Conservation (phyloP, 1,140 invertebrate genomes). For the Formica exsecta region DNA sequence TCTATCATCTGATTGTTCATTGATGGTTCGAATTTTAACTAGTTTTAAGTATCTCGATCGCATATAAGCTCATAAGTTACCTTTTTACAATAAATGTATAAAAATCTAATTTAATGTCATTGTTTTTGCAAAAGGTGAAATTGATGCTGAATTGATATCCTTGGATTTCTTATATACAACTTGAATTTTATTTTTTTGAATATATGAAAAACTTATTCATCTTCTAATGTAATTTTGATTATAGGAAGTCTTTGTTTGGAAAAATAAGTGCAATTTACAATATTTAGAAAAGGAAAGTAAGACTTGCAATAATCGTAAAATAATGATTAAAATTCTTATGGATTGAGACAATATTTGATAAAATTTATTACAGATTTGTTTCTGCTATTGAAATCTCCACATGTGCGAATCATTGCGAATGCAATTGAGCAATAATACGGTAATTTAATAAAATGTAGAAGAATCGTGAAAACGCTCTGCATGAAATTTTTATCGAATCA, state of each 20-base stretch:
- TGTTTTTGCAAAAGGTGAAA: background rate
- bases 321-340: background rate
- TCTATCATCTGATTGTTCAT: slow-evolving; percentile 24
- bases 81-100: slow-evolving; percentile 64
- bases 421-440: background rate
- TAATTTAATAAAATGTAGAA: background rate
- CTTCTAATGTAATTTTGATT: too few relatives aligned
- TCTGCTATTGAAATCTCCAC: too few relatives aligned
- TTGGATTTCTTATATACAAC: background rate
- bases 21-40: slow-evolving; percentile 16
- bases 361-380: background rate
- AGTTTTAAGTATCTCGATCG: slow-evolving; percentile 32
- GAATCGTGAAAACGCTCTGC: background rate
- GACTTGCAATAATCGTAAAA: background rate
- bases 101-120: slow-evolving; percentile 18
- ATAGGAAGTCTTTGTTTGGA: background rate
- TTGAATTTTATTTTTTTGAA: background rate
- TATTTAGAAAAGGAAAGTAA: background rate
- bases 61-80: slow-evolving; percentile 64
- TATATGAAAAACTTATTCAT: background rate
- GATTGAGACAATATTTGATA: background rate
- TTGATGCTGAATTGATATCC: background rate
- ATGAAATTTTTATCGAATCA: background rate
- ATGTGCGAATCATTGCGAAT: too few relatives aligned
- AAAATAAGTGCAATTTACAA: background rate